phyloP scores from a whole-genome alignment of 1,140 invertebrate genomes.

The Tenebrio molitor region DNA sequence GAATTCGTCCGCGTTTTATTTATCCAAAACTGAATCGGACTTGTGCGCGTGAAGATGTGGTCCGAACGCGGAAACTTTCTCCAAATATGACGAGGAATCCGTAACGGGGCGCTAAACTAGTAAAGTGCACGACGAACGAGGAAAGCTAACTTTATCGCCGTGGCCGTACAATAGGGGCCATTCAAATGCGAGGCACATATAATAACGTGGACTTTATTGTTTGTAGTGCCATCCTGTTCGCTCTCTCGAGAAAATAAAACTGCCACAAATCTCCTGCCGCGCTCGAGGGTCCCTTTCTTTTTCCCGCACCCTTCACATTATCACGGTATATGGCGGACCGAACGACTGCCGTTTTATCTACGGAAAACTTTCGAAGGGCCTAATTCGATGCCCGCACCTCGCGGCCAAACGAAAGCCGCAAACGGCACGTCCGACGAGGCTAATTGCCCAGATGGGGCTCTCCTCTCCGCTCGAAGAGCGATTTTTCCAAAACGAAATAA shows the following conservation, averaged over 20 bases:
- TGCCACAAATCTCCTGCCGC: conserved; percentile 56
- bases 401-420: neutral
- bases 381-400: neutral
- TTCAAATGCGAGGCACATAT: conserved; percentile 53
- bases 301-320: conserved; percentile 42
- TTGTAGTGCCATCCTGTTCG: conserved; percentile 56
- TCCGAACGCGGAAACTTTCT: neutral
- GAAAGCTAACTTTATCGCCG: conserved; percentile 46
- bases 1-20: no score
- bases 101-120: conserved; percentile 42
- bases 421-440: neutral
- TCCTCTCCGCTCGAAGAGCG: no score
- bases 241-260: conserved; percentile 57
- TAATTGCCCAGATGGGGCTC: neutral
- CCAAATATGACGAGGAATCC: conserved; percentile 32
- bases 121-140: conserved; percentile 45
- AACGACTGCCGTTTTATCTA: conserved; percentile 54
- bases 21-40: no score
- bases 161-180: conserved; percentile 48
- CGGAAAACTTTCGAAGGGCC: conserved; percentile 42
- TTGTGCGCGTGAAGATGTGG: neutral
- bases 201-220: conserved; percentile 55
- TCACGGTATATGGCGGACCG: conserved; percentile 48
- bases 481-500: no score
- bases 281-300: conserved; percentile 44